These are phyloP conservation scores for Drosophila sechellia DNA, from an alignment of 1,140 invertebrate species.

Conservation along the genomic window DNA sequence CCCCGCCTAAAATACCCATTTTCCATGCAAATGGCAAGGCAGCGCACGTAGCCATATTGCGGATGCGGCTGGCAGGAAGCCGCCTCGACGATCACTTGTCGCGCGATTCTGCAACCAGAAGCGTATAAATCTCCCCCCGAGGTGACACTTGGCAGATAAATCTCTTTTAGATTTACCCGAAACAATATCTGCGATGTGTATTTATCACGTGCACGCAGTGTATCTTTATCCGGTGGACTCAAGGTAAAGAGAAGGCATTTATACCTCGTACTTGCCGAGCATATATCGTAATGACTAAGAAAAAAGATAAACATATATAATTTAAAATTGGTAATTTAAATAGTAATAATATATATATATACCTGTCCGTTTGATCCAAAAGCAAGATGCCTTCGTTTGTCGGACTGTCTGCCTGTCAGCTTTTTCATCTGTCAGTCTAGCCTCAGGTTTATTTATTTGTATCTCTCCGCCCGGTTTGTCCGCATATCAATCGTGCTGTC, in stretches of 20 bases:
- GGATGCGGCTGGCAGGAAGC: constrained; percentile 40
- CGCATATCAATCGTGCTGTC: neutral
- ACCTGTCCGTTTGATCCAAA: neutral
- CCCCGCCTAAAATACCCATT: neutral
- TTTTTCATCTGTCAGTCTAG: neutral
- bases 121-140: constrained; percentile 72
- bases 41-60: constrained; percentile 45
- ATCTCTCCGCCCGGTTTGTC: neutral
- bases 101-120: constrained; percentile 27
- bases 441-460: neutral
- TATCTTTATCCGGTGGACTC: constrained; percentile 37
- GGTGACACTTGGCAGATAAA: constrained; percentile 79
- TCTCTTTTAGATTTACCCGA: constrained; percentile 67
- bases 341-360: neutral
- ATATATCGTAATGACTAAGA: neutral
- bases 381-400: neutral
- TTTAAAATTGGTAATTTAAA: too few relatives aligned
- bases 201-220: constrained; percentile 45
- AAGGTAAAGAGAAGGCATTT: neutral
- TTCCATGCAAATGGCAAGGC: constrained; percentile 3
- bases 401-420: neutral
- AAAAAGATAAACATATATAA: too few relatives aligned
- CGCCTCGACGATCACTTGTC: constrained; percentile 60
- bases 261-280: neutral
- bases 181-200: constrained; percentile 69